phyloP scores from a whole-genome alignment of 1,140 invertebrate species.

The Myzus persicae region DNA sequence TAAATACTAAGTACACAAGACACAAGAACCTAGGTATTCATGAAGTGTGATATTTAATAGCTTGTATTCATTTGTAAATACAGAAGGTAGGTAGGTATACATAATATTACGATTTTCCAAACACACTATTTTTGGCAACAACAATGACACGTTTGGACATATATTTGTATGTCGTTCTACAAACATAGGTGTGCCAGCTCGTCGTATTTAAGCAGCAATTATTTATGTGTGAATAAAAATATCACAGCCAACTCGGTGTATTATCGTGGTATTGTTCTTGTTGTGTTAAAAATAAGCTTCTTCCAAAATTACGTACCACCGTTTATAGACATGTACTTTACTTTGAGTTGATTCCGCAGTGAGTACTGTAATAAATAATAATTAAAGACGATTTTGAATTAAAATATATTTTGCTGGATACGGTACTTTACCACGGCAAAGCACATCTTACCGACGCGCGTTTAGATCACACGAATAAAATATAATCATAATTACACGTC shows the following conservation, averaged over 20 bases:
- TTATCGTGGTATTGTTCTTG: not conserved
- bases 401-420: not conserved
- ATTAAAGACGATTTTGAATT: not conserved
- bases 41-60: not conserved
- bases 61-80: conserved; percentile 34
- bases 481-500: not conserved
- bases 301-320: not conserved
- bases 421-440: not conserved
- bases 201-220: conserved; percentile 6
- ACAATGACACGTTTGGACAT: not conserved
- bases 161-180: not conserved
- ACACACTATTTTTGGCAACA: conserved; percentile 15
- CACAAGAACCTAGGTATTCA: not conserved
- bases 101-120: not conserved
- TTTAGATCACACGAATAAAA: not conserved
- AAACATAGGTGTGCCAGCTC: conserved; percentile 21
- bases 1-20: conserved; percentile 3
- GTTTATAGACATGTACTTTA: not conserved
- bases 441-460: not conserved
- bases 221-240: conserved; percentile 35
- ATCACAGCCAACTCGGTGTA: not conserved
- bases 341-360: not conserved
- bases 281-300: not conserved
- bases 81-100: not conserved
- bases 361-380: not conserved